Conservation (phyloP, 2,888 invertebrate species). For the Pyrrhosoma nymphula region DNA sequence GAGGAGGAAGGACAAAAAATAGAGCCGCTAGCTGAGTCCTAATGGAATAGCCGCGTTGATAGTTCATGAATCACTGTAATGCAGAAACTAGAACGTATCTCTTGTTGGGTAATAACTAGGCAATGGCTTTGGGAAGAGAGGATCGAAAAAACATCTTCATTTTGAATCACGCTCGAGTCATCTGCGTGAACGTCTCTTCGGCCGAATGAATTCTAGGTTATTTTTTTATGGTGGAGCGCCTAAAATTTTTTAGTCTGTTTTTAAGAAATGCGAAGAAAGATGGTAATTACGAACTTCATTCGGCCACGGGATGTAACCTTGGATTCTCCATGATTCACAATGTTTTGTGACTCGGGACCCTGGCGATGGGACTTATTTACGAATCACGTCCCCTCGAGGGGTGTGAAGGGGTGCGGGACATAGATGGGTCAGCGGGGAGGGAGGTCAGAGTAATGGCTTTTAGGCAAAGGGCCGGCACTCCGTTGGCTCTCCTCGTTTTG, state of each 20-base stretch:
- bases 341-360: background rate
- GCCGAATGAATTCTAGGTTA: background rate
- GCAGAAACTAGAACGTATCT: background rate
- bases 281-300: background rate
- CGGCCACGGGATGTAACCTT: background rate
- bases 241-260: background rate
- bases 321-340: background rate
- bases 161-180: background rate
- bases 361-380: background rate
- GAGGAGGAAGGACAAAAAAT: too few species aligned
- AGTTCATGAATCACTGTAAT: background rate
- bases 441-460: slow-evolving; percentile 6
- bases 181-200: background rate
- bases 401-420: background rate
- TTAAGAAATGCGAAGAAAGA: background rate
- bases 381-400: background rate
- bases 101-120: background rate
- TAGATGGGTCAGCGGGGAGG: background rate
- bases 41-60: background rate
- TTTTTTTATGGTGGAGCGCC: background rate
- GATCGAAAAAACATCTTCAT: background rate
- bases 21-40: background rate
- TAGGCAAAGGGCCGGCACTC: background rate
- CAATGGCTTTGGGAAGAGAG: background rate
- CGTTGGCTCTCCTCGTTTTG: background rate